phyloP scores from a whole-genome alignment of 2,888 invertebrate genomes.

The Lycophotia porphyrea region DNA sequence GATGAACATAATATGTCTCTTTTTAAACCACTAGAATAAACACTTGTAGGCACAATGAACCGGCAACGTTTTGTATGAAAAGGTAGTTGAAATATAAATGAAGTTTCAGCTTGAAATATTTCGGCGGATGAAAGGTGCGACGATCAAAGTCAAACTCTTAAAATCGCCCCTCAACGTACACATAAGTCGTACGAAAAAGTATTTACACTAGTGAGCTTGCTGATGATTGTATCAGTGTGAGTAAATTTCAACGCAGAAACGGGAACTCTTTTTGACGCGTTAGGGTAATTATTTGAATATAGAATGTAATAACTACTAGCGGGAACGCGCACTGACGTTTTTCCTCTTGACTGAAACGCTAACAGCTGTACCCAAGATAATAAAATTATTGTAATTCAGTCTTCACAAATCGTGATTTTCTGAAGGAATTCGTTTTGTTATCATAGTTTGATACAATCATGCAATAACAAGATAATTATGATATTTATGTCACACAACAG shows the following conservation, averaged over 20 bases:
- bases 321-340: background rate
- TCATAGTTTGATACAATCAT: slow-evolving; percentile 30
- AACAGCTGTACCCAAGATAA: slow-evolving; percentile 4
- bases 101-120: background rate
- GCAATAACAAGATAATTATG: slow-evolving; percentile 12
- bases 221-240: background rate
- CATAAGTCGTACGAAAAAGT: background rate
- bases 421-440: slow-evolving; percentile 25
- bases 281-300: background rate
- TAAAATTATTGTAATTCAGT: slow-evolving; percentile 7
- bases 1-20: slow-evolving; percentile 1
- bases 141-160: background rate
- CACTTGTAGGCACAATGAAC: background rate
- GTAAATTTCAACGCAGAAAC: background rate
- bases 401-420: background rate
- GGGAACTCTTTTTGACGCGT: background rate
- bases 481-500: background rate
- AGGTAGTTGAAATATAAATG: background rate
- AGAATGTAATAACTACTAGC: background rate
- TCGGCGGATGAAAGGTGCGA: background rate
- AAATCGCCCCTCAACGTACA: background rate
- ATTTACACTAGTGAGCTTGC: too few relatives aligned
- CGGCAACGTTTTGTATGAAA: background rate
- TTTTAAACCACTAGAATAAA: slow-evolving; percentile 10
- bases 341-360: background rate